Base-by-base conservation (phyloP, 2,888 invertebrate genomes). In the Eupithecia abbreviata region DNA sequence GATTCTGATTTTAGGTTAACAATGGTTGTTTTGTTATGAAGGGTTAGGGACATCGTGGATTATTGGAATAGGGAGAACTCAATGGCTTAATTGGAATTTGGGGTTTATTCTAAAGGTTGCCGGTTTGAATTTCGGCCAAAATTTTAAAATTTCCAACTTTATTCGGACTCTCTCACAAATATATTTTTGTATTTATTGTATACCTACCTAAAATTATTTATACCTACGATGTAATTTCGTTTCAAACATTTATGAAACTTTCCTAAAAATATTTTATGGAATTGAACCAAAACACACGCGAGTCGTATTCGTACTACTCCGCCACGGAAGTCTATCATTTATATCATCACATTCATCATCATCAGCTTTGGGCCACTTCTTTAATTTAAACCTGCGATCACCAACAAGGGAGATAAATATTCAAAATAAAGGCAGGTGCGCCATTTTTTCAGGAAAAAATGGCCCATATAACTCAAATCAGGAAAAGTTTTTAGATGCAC, bases 1-100 rank as follows among this genome's bases (percentile, higher is more conserved):
- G 62, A 12, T 62, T 62, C 30, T 30, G 62, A 62, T 62, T 62
- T 30, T 4, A 30, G 30, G 18, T 62, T 62, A 12, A 62, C 62
- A 62, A 62, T 62, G 62, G 10, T 30, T 62, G 62, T 62, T 62
- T 62, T 62, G 62, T 62, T 62, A 62, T 30, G 62, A 30, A 30
- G 30, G 62, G 18, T 62, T 30, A 10, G 62, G 30, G 62, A 30
- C 55, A 58, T 6, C 55, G 7, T 18, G 6, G 55, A 58, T 58
- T 58, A n/a, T 62, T 62, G 62, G 30, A 62, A 62, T 62, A 12
- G 18, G 62, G 58, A 18, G 18, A 9, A 18, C 18, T 58, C 18
- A 9, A 1, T 3, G 18, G 18, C 3, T 18, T 18, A 58, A 18
- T n/a, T 51, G 55, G n/a, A 18, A 2, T 3, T 55, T 18, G 9